phyloP scores from a whole-genome alignment of 2,113 vertebrate species.

The Corvus hawaiiensis region DNA sequence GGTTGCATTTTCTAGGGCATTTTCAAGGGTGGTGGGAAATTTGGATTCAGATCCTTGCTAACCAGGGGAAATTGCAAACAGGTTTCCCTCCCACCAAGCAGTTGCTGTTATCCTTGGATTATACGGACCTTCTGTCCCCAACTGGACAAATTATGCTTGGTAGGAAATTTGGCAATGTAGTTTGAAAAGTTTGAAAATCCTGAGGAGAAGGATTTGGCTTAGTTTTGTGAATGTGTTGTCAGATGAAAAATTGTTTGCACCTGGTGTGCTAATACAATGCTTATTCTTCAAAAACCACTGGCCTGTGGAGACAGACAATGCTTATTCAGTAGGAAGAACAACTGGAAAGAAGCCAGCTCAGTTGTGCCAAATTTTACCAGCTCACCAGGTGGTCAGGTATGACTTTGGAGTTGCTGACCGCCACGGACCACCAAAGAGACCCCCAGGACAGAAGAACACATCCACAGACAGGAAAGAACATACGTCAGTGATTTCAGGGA shows the following conservation, averaged over 20 bases:
- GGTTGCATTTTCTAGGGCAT: neutral
- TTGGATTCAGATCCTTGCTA: neutral
- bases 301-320: neutral
- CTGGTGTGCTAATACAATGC: neutral
- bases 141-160: neutral
- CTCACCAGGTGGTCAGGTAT: neutral
- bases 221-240: neutral
- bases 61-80: neutral
- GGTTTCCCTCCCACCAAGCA: neutral
- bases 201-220: neutral
- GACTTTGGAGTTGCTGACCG: neutral
- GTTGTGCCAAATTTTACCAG: neutral
- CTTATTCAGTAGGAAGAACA: neutral
- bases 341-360: neutral
- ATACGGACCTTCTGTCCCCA: neutral
- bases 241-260: neutral
- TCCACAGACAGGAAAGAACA: accelerated
- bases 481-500: neutral
- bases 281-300: neutral
- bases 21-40: neutral
- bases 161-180: neutral
- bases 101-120: neutral
- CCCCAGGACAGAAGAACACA: neutral
- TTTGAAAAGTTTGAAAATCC: neutral
- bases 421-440: neutral